phyloP scores from a whole-genome alignment of 2,888 invertebrate genomes.

The Steinernema hermaphroditum region DNA sequence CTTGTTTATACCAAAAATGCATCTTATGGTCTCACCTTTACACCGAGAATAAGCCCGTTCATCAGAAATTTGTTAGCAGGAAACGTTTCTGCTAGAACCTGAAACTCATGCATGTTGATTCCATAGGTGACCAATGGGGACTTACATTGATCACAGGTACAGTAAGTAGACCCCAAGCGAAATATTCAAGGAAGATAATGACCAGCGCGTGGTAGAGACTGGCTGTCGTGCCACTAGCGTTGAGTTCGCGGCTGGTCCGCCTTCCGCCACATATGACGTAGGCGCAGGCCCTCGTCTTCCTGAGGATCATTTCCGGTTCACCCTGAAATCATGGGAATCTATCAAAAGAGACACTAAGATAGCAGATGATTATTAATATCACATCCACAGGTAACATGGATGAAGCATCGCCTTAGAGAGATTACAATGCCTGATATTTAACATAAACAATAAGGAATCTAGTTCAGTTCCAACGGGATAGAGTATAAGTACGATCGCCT shows the following conservation, averaged over 20 bases:
- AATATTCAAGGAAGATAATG: conserved; percentile 99
- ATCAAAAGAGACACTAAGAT: no score
- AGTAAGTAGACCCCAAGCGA: conserved; percentile 97
- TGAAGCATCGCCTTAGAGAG: no score
- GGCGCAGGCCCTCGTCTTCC: conserved; percentile 15
- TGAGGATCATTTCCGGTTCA: conserved; percentile 7
- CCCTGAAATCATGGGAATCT: conserved; percentile 5
- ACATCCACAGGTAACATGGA: no score
- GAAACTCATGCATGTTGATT: conserved; percentile 48
- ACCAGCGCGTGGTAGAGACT: conserved; percentile 97
- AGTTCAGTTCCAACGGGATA: no score
- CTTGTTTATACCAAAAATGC: not conserved
- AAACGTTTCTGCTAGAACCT: conserved; percentile 93
- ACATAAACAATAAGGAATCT: no score
- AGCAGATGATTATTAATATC: no score
- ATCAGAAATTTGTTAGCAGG: conserved; percentile 98
- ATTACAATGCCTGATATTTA: no score
- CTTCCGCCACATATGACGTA: conserved; percentile 15
- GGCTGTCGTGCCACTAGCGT: conserved; percentile 70
- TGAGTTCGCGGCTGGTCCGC: not conserved
- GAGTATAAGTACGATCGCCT: no score
- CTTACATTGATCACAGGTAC: conserved; percentile 89
- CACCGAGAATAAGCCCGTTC: conserved; percentile 99
- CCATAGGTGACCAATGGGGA: conserved; percentile 37
- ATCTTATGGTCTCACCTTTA: conserved; percentile 74